Evolutionary conservation across 2,113 vertebrate genomes (phyloP).

Genomic region (Mastomys natalensis): DNA sequence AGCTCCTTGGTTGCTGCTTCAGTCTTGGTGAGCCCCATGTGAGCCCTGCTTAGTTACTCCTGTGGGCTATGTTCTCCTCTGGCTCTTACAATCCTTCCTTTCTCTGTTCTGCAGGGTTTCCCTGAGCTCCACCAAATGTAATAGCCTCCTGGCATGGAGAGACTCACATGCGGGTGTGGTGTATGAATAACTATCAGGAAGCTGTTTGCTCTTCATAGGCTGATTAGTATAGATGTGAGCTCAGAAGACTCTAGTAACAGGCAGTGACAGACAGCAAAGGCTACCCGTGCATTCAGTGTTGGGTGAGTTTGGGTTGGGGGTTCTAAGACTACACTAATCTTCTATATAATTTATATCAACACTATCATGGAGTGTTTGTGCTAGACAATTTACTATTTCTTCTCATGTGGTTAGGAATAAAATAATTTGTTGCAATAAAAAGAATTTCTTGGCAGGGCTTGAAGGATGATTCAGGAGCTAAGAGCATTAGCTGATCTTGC

Average conservation of each 20-base stretch:
- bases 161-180: neutral
- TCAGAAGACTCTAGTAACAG: neutral
- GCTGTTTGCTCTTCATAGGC: neutral
- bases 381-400: neutral
- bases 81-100: no score
- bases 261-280: neutral
- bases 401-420: no score
- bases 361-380: neutral
- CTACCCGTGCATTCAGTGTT: neutral
- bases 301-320: neutral
- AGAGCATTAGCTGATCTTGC: neutral
- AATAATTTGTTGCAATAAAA: neutral
- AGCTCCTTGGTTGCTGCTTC: no score
- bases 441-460: neutral
- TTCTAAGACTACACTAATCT: neutral
- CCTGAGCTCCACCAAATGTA: no score
- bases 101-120: no score
- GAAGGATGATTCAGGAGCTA: neutral
- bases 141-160: neutral
- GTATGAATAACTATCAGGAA: neutral
- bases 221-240: neutral
- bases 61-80: no score
- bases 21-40: no score
- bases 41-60: no score
- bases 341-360: constrained; percentile 21